Evolutionary conservation across 2,113 vertebrate species (phyloP).

Genomic region (Scalopus aquaticus): DNA sequence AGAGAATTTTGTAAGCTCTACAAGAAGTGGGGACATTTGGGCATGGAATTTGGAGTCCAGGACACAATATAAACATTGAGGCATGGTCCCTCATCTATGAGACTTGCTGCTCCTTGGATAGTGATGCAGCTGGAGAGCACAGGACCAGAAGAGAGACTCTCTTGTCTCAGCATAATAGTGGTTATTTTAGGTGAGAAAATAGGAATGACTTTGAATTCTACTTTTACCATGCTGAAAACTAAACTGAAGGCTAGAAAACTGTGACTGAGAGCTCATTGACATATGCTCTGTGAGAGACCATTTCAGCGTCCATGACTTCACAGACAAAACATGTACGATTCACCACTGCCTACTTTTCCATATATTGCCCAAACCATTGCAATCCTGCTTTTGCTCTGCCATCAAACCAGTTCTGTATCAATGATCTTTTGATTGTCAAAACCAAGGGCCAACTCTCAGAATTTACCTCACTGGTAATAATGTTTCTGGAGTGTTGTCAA

Average conservation of each 20-base stretch:
- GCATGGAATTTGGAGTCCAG: not conserved
- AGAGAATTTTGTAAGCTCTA: not conserved
- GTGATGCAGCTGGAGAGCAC: not conserved
- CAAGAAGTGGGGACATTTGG: no score
- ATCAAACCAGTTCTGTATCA: not conserved
- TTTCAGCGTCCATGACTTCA: not conserved
- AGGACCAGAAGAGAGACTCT: not conserved
- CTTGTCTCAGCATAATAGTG: not conserved
- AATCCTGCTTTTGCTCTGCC: not conserved
- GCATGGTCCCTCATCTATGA: rapidly evolving
- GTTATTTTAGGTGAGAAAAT: not conserved
- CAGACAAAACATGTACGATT: not conserved
- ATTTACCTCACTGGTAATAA: not conserved
- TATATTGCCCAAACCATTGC: not conserved
- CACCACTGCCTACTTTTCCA: not conserved
- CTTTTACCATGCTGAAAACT: not conserved
- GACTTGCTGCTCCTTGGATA: not conserved
- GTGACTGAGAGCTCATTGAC: rapidly evolving
- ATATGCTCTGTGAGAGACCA: not conserved
- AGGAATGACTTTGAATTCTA: not conserved
- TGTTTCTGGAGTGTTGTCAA: not conserved
- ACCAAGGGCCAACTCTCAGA: not conserved
- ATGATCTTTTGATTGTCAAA: not conserved
- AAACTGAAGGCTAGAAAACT: not conserved
- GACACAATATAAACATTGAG: not conserved